These are phyloP conservation scores for Spilosoma lubricipeda DNA, from an alignment of 2,888 invertebrate species.

Conservation along the genomic window DNA sequence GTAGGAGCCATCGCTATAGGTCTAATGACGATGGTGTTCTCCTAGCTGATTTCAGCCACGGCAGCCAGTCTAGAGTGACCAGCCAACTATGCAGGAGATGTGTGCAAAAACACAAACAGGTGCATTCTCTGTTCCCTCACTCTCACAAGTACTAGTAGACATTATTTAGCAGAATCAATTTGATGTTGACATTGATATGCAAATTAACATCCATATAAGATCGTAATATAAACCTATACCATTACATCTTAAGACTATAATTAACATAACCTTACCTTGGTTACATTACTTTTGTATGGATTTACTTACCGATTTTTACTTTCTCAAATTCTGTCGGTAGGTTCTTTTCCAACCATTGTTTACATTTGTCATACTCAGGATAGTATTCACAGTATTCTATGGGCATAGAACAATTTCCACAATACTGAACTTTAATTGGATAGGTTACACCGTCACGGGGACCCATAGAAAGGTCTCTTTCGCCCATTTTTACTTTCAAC, in stretches of 20 bases:
- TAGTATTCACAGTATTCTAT: conserved; percentile 99
- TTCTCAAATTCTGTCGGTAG: conserved; percentile 97
- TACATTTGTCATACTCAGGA: conserved; percentile 98
- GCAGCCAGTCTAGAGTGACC: too few species aligned
- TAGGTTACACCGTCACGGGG: conserved; percentile 92
- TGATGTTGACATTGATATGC: not conserved
- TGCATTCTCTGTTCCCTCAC: too few species aligned
- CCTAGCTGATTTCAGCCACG: too few species aligned
- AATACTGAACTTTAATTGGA: conserved; percentile 94
- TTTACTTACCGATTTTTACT: conserved; percentile 90
- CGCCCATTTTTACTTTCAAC: conserved; percentile 79
- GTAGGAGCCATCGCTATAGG: too few species aligned
- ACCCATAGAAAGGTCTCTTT: conserved; percentile 87
- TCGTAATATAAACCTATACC: not conserved
- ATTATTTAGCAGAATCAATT: not conserved
- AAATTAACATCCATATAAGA: not conserved
- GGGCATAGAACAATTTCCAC: conserved; percentile 98
- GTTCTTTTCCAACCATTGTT: conserved; percentile 98
- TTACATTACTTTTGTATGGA: conserved; percentile 16
- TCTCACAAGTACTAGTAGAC: not conserved
- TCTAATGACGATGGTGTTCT: too few species aligned
- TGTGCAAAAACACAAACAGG: too few species aligned
- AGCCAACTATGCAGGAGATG: too few species aligned
- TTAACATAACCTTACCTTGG: conserved; percentile 46
- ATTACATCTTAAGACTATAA: not conserved